Conservation (phyloP, 1,140 invertebrate species). For the Musca vetustissima region DNA sequence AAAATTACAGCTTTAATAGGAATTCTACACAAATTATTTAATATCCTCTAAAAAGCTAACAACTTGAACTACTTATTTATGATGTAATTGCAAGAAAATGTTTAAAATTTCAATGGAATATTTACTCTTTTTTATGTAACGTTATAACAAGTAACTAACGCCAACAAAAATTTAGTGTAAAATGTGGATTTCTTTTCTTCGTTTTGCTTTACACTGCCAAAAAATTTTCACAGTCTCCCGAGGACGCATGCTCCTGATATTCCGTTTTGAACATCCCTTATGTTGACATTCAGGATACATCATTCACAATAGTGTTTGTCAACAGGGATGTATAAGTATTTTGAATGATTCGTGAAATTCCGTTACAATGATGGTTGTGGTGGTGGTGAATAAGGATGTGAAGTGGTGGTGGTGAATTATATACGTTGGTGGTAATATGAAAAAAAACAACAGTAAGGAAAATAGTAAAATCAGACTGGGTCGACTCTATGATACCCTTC, state of each 20-base stretch:
- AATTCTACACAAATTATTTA: background rate
- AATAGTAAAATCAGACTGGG: too few relatives aligned
- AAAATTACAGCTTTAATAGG: background rate
- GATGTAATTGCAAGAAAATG: background rate
- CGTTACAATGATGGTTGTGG: constrained; percentile 1
- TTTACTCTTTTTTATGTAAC: constrained; percentile 25
- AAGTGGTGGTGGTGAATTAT: background rate
- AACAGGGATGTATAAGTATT: background rate
- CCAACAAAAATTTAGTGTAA: constrained; percentile 21
- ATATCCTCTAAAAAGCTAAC: background rate
- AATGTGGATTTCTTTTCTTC: constrained; percentile 12
- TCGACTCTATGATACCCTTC: too few relatives aligned
- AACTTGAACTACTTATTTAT: background rate
- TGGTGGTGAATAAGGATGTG: background rate
- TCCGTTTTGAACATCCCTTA: too few relatives aligned
- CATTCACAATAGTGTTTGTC: constrained; percentile 5
- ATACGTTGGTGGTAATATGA: too few relatives aligned
- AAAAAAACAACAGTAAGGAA: too few relatives aligned
- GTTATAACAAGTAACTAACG: constrained; percentile 22
- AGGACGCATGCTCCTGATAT: too few relatives aligned
- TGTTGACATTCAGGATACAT: too few relatives aligned
- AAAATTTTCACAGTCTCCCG: too few relatives aligned
- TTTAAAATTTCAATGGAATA: background rate
- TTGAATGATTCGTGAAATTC: constrained; percentile 6
- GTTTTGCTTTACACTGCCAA: too few relatives aligned